These are phyloP conservation scores for Synanthedon formicaeformis DNA, from an alignment of 2,888 invertebrate genomes.

Conservation along the genomic window DNA sequence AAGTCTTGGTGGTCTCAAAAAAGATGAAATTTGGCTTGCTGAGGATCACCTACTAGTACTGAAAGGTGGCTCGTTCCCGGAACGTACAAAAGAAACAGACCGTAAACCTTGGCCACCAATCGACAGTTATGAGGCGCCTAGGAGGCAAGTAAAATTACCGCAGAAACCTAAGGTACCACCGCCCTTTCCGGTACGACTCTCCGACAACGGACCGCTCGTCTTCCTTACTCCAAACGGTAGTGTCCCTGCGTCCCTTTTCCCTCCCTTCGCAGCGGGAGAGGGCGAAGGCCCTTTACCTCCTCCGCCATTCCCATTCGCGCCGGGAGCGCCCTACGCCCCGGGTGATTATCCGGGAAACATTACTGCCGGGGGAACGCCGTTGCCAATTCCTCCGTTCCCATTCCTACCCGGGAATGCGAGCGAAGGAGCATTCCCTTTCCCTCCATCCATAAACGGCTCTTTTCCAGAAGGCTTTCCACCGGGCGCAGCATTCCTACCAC, in stretches of 20 bases:
- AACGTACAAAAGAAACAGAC: slow-evolving; percentile 54
- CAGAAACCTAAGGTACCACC: slow-evolving; percentile 86
- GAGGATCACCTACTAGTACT: slow-evolving; percentile 88
- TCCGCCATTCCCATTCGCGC: slow-evolving; percentile 72
- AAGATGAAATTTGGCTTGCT: slow-evolving; percentile 90
- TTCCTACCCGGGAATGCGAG: slow-evolving; percentile 71
- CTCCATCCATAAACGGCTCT: slow-evolving; percentile 68
- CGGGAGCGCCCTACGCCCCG: slow-evolving; percentile 65
- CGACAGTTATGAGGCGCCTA: slow-evolving; percentile 85
- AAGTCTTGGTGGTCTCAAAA: slow-evolving; percentile 83
- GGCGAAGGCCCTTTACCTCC: slow-evolving; percentile 65
- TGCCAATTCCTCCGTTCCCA: slow-evolving; percentile 74
- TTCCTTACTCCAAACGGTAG: slow-evolving; percentile 85
- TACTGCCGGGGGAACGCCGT: slow-evolving; percentile 75
- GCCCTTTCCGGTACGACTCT: slow-evolving; percentile 92
- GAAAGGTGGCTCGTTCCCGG: slow-evolving; percentile 81
- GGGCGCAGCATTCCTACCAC: slow-evolving; percentile 72
- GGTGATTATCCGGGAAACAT: slow-evolving; percentile 75
- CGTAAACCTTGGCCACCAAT: slow-evolving; percentile 80
- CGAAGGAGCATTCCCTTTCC: slow-evolving; percentile 68
- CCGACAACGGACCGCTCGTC: slow-evolving; percentile 87
- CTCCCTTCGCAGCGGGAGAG: slow-evolving; percentile 75
- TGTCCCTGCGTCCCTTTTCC: slow-evolving; percentile 77
- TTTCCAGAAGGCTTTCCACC: slow-evolving; percentile 69
- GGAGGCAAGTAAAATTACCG: slow-evolving; percentile 87